phyloP scores from a whole-genome alignment of 2,888 invertebrate species.

The Drosophila pseudotakahashii region DNA sequence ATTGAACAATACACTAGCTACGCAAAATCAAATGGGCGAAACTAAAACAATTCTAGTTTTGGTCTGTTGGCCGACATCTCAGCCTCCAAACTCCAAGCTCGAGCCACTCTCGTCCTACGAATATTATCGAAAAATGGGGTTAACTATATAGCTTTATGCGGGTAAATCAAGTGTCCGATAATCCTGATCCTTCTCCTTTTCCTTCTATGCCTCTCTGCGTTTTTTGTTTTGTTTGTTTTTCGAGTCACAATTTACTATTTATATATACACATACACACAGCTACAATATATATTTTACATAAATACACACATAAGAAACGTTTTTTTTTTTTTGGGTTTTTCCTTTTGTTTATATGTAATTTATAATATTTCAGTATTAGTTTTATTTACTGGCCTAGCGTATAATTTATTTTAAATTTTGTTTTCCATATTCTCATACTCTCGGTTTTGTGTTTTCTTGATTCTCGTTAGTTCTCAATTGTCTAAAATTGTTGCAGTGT shows the following conservation, averaged over 20 bases:
- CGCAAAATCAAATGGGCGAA: constrained; percentile 13
- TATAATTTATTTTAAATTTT: constrained; percentile 25
- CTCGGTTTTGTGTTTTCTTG: constrained; percentile 14
- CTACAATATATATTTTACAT: constrained; percentile 61
- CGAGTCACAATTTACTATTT: constrained; percentile 41
- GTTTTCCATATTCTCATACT: not conserved
- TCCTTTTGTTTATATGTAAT: constrained; percentile 11
- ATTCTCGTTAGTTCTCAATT: constrained; percentile 22
- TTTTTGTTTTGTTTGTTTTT: constrained; percentile 1
- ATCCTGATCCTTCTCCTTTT: constrained; percentile 21
- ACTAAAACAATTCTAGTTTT: constrained; percentile 37
- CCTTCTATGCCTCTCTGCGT: not conserved
- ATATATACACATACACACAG: constrained; percentile 51
- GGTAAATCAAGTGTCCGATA: constrained; percentile 10
- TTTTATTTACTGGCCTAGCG: constrained; percentile 27
- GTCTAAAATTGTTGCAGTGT: constrained; percentile 53
- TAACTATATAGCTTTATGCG: constrained; percentile 14
- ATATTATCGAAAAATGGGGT: constrained; percentile 19
- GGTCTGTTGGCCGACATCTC: constrained; percentile 22
- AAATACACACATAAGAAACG: constrained; percentile 74
- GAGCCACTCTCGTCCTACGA: constrained; percentile 14
- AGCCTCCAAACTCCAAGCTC: constrained; percentile 36
- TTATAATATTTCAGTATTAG: constrained; percentile 35
- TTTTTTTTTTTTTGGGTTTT: constrained; percentile 10
- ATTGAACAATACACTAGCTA: constrained; percentile 44